These are phyloP conservation scores for Sinopyrophorus schimmeli DNA, from an alignment of 2,888 invertebrate species.

Conservation along the genomic window DNA sequence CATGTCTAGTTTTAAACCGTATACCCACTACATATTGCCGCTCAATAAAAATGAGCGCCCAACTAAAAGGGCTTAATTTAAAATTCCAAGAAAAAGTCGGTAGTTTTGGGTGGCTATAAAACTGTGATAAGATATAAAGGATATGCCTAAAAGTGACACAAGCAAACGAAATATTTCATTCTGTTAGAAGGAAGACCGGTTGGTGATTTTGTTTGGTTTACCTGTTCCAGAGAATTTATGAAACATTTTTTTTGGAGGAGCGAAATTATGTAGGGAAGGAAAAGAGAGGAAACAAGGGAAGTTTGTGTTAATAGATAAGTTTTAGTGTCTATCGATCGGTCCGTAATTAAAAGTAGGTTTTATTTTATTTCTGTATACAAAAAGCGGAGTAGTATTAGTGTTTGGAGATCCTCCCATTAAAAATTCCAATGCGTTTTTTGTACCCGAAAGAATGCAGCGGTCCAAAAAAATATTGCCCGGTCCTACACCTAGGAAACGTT, in stretches of 20 bases:
- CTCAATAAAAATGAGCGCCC: constrained; percentile 8
- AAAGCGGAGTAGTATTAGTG: constrained; percentile 29
- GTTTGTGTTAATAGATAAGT: too few relatives aligned
- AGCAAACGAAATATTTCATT: constrained; percentile 24
- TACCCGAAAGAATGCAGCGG: constrained; percentile 38
- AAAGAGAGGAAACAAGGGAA: too few relatives aligned
- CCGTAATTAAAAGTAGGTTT: constrained; percentile 13
- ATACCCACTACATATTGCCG: constrained; percentile 23
- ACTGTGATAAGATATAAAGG: constrained; percentile 22
- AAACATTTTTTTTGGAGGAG: too few relatives aligned
- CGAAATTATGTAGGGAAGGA: too few relatives aligned
- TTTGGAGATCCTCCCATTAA: constrained; percentile 34
- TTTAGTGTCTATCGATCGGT: too few relatives aligned
- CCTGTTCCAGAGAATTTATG: constrained; percentile 19
- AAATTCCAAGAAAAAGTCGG: constrained; percentile 23
- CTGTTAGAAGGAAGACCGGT: constrained; percentile 24
- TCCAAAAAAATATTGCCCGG: constrained; percentile 30
- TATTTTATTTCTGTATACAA: constrained; percentile 20
- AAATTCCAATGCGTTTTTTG: constrained; percentile 38
- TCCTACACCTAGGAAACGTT: constrained; percentile 14
- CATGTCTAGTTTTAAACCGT: too few relatives aligned
- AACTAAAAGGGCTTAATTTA: constrained; percentile 9
- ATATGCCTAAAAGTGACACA: constrained; percentile 19
- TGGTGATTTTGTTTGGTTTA: constrained; percentile 28
- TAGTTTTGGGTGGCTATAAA: constrained; percentile 13